A percentile compares a stretch with the other conserved stretches of the same genome.
Evolutionary conservation across 2,113 vertebrate genomes (phyloP).

Genomic region (Sapayoa aenigma): DNA sequence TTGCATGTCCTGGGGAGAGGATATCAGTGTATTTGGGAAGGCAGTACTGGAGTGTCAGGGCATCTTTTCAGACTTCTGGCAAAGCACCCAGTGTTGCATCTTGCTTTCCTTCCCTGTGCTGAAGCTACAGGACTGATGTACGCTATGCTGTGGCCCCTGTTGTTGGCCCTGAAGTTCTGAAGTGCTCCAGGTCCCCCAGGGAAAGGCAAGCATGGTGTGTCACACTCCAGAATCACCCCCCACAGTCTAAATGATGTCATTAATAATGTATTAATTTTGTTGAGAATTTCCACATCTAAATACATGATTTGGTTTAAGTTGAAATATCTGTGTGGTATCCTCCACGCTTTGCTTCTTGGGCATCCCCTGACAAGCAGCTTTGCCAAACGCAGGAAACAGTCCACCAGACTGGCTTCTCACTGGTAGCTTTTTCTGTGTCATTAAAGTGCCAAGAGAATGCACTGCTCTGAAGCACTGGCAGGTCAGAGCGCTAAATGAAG

Average conservation of each 20-base stretch:
- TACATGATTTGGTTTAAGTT: neutral
- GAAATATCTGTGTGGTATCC: neutral
- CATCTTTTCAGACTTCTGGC: neutral
- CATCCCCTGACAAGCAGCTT: neutral
- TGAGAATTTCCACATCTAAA: neutral
- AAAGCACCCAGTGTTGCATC: neutral
- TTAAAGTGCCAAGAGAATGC: neutral
- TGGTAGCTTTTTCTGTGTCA: neutral
- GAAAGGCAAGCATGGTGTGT: neutral
- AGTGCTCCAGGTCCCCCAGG: neutral
- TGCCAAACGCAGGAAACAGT: neutral
- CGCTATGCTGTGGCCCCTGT: neutral
- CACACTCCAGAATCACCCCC: neutral
- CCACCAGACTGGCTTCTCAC: neutral
- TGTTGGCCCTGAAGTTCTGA: neutral
- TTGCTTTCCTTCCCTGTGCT: neutral
- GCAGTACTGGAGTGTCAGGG: neutral
- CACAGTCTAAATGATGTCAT: neutral
- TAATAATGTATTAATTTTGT: neutral
- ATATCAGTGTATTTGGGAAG: neutral
- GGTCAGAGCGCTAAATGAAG: conserved; percentile 8
- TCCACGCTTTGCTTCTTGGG: neutral
- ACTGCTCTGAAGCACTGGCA: neutral
- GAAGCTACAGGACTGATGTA: neutral
- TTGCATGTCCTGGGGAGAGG: neutral